Evolutionary conservation across 64 coral and sea anemone species (phyloP), one percentile per base, ranked within the genome.

Genomic region (Acropora tenuis): DNA sequence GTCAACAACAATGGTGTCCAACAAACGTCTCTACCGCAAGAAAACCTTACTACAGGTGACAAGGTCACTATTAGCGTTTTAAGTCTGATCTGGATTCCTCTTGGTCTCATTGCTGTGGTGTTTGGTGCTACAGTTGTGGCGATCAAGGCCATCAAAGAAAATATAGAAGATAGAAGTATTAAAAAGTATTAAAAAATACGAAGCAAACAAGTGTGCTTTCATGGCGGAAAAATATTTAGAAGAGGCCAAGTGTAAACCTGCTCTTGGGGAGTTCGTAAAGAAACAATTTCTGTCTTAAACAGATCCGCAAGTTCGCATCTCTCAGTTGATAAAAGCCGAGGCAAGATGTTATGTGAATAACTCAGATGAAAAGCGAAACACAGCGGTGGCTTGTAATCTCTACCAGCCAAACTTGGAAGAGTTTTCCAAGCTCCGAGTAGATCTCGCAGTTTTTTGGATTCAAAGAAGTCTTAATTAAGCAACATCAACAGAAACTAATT

Each of bases 81-180:
- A n/a, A n/a, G n/a, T n/a, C n/a, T n/a, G n/a, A n/a, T n/a, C n/a
- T 16, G 40, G 6, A 12, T 67, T 2, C 2, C 43, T 7, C 65
- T 84, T 66, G 81, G 81, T 6, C 1, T 84, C 57, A 84, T 59
- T 44, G 7, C 16, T 43, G 57, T n/a, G n/a, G n/a, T n/a, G n/a
- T n/a, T n/a, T n/a, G n/a, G n/a, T n/a, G n/a, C 66, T 42, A n/a
- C 57, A 45, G 15, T 65, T 46, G 15, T 84, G n/a, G n/a, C n/a
- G n/a, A n/a, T n/a, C n/a, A n/a, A n/a, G n/a, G 81, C 81, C 18
- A 67, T 43, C 49, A 84, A 84, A 69, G 49, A 41, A 46, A 84
- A 46, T 12, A 3, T 84, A 59, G 20, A 84, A 43, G 81, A 46
- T 17, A 41, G 46, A 43, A 65, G n/a, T n/a, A n/a, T n/a, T n/a